These are phyloP conservation scores for Diorhabda elongata DNA, from an alignment of 1,140 invertebrate species.

Conservation along the genomic window DNA sequence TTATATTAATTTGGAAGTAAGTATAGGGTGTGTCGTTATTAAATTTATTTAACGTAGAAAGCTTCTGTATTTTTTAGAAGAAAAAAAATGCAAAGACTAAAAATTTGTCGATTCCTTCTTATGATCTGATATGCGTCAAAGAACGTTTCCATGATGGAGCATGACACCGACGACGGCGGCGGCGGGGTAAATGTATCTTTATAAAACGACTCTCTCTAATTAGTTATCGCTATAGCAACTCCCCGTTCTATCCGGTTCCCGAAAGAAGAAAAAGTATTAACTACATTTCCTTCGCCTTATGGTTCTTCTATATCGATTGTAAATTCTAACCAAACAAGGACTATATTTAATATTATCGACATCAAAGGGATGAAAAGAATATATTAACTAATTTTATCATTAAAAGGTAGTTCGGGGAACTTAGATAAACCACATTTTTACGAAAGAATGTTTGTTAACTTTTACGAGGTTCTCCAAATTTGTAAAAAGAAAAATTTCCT, in stretches of 20 bases:
- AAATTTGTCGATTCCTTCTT: neutral
- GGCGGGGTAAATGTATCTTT: neutral
- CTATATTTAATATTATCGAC: conserved; percentile 1
- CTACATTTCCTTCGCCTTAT: conserved; percentile 2
- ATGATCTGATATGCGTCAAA: neutral
- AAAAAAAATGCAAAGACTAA: neutral
- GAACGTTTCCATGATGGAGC: neutral
- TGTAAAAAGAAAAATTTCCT: no score
- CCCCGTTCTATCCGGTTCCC: neutral
- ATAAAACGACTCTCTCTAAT: neutral
- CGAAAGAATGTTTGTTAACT: no score
- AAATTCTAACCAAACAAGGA: neutral
- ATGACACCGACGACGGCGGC: neutral
- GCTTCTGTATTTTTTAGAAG: no score
- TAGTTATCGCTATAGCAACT: conserved; percentile 2
- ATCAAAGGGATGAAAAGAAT: neutral
- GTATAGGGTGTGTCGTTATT: conserved; percentile 43
- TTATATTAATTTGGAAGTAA: conserved; percentile 77
- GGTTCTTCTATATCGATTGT: neutral
- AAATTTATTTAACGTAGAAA: no score
- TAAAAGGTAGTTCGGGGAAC: no score
- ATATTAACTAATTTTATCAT: no score
- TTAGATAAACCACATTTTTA: no score
- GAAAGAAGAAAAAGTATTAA: conserved; percentile 3
- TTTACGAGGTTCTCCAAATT: no score